Evolutionary conservation across 2,888 invertebrate genomes (phyloP), one percentile per base, ranked within the genome.

Genomic region (Athripsodes cinereus): DNA sequence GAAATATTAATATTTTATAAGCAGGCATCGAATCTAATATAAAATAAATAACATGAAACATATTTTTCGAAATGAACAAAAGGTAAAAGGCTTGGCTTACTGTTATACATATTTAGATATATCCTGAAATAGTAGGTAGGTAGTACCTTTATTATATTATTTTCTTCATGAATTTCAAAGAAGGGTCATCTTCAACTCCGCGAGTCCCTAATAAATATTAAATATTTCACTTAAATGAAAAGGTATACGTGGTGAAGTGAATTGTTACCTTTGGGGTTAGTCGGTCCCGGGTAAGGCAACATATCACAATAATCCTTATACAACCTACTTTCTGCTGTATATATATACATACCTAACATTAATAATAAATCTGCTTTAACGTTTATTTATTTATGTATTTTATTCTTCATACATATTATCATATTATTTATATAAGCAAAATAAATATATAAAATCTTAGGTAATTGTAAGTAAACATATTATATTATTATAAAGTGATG

Each of bases 211-310:
- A 61, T 61, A 61, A 61, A 61, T 61, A 61, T 61, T 61, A 61
- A 61, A 61, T 61, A 61, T 61, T 61, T 53, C 59, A 59, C 61
- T 53, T 57, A 61, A 61, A 59, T 59, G 61, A 61, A 61, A 61
- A 61, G 61, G 61, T 59, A 58, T 44, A 53, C 22, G 26, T 26
- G 58, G 52, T 51, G 16, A 50, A 20, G 51, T 18, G 55, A 51
- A 34, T 40, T 40, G 31, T 26, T 21, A 22, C 44, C 31, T 26
- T 44, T 26, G 31, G 55, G 61, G 44, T 44, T 53, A 22, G 49
- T 35, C 10, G 16, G 44, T 26, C 18, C 20, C 18, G 55, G 57
- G 54, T 40, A 40, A 49, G 51, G 54, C 34, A n/a, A 47, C 50
- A 58, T 54, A 53, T 54, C 50, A 53, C 44, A 46, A 55, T 55